Evolutionary conservation across 2,888 invertebrate genomes (phyloP), one percentile per base, ranked within the genome.

Genomic region (Clivina fossor): DNA sequence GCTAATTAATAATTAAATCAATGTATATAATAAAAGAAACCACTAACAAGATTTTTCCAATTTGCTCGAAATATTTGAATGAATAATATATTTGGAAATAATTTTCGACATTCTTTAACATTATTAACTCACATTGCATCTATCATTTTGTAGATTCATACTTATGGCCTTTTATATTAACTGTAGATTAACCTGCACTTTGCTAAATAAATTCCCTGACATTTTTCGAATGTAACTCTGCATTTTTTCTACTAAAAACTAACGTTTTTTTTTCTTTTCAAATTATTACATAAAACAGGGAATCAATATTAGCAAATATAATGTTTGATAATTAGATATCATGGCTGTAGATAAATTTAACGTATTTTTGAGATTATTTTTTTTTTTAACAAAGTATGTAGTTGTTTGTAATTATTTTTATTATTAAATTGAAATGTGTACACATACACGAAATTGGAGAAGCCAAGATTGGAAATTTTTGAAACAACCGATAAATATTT

Each of bases 91-190:
- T n/a, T n/a, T n/a, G n/a, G n/a, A n/a, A n/a, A 11, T 41, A 47
- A 47, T 24, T 22, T 47, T 47, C 47, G 33, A 33, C 33, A 47
- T 47, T 46, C 26, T 26, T 38, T 50, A 40, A 38, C 19, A 9
- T 20, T 32, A 32, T 32, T 32, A 28, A 38, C 40, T 43, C 37
- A 54, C 24, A 43, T 22, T 33, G 24, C 51, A 51, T 51, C n/a
- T n/a, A 32, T 44, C 35, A 53, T 53, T n/a, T 53, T 26, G 44
- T 53, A 44, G 43, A 43, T n/a, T n/a, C n/a, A n/a, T 33, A 37
- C 44, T 61, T 63, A 65, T 65, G 65, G 65, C 65, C 65, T 65
- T 65, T 65, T 65, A 65, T 65, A 61, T 62, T 62, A 64, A 63
- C 60, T 35, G 35, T 53, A 53, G 44, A 53, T 43, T 53, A 53